phyloP scores from a whole-genome alignment of 2,113 vertebrate species.

The Platycercus adscitus region DNA sequence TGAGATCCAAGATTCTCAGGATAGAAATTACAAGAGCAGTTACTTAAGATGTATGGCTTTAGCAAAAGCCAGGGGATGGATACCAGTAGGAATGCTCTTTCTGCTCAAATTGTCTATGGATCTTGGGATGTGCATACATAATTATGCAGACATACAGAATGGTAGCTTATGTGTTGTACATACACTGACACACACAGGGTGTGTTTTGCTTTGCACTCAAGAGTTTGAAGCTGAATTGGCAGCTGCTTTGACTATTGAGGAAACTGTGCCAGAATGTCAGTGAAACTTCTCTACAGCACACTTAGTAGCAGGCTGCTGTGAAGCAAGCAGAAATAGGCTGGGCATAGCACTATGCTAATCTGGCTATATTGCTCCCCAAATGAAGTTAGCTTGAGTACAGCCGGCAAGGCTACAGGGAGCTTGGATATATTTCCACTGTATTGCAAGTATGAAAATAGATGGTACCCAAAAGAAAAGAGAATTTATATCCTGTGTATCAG shows the following conservation, averaged over 20 bases:
- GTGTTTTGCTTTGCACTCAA: not conserved
- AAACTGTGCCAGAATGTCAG: not conserved
- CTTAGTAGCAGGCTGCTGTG: not conserved
- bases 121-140: accelerated
- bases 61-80: not conserved
- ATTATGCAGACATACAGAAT: not conserved
- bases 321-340: not conserved
- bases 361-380: not conserved
- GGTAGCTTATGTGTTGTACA: not conserved
- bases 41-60: not conserved
- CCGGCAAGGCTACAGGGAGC: not conserved
- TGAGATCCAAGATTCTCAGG: not conserved
- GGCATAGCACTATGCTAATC: not conserved
- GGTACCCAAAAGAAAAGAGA: not conserved
- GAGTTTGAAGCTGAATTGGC: not conserved
- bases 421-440: not conserved
- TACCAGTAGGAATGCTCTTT: not conserved
- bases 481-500: not conserved
- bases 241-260: not conserved
- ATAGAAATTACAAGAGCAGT: not conserved
- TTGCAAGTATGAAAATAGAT: not conserved
- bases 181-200: not conserved
- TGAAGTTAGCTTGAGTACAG: not conserved
- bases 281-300: not conserved
- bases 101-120: too few species aligned